phyloP scores from a whole-genome alignment of 2,797 vertebrate genomes.

The Coregonus sp. region DNA sequence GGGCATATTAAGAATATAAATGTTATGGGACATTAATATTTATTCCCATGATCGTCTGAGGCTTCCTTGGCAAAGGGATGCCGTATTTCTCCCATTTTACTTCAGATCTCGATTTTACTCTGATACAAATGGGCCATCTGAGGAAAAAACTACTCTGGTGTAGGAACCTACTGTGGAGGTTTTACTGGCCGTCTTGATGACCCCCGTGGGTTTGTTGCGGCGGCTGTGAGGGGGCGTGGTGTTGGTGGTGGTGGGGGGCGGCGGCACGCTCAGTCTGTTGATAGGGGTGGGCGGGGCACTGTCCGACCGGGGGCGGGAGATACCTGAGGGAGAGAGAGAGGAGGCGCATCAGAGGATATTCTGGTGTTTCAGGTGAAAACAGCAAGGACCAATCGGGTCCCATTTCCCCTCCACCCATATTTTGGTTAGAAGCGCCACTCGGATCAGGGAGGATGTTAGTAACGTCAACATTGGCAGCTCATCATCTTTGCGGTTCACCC shows the following conservation, averaged over 20 bases:
- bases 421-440: conserved; percentile 3
- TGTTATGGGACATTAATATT: neutral
- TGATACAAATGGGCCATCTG: neutral
- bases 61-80: neutral
- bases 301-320: conserved; percentile 89
- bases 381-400: neutral
- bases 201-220: conserved; percentile 82
- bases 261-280: conserved; percentile 84
- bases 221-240: conserved; percentile 88
- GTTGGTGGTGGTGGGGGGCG: conserved; percentile 66
- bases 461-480: neutral
- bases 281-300: conserved; percentile 90
- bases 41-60: neutral
- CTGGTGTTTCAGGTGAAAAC: neutral
- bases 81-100: neutral
- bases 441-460: conserved; percentile 6
- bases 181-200: conserved; percentile 85
- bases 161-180: conserved; percentile 78
- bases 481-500: neutral
- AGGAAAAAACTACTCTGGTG: conserved; percentile 14
- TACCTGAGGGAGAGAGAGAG: conserved; percentile 69
- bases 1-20: neutral
- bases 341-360: neutral
- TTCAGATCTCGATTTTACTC: neutral
- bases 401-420: neutral